Percentiles rank a stretch among this genome's conserved stretches.
Conservation (phyloP, 1,140 invertebrate species). For the Polypedilum pembai region DNA sequence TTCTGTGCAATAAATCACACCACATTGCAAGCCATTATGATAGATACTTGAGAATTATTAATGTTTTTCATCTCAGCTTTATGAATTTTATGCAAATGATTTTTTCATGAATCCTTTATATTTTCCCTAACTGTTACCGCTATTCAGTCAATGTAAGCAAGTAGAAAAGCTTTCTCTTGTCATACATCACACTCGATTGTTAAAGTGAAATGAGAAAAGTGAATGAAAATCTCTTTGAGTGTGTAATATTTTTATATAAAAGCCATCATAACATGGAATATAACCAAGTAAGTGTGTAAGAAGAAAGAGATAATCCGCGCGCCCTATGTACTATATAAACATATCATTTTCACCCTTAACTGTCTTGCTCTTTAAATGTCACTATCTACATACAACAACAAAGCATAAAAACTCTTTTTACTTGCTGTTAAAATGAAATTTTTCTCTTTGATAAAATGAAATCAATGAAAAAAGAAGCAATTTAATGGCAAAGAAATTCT, state of each 20-base stretch:
- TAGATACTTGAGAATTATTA: slow-evolving; percentile 4
- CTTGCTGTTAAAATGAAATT: no score
- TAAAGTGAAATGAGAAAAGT: not conserved
- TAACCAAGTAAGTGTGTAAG: not conserved
- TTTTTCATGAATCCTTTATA: not conserved
- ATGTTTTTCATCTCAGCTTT: not conserved
- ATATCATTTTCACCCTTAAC: no score
- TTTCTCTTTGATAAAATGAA: no score
- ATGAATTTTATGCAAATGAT: slow-evolving; percentile 5
- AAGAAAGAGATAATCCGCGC: not conserved
- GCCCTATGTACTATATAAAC: no score
- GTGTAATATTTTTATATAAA: not conserved
- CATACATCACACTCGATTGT: not conserved
- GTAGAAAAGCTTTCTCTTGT: not conserved
- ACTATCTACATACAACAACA: no score
- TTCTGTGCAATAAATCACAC: not conserved
- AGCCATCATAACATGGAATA: not conserved
- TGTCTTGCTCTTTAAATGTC: no score
- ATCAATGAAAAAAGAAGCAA: no score
- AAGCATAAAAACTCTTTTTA: no score
- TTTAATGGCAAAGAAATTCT: no score
- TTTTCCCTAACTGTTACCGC: no score
- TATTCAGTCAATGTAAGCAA: not conserved
- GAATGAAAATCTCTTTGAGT: not conserved
- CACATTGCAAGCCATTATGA: not conserved